Conservation (phyloP, 1,140 invertebrate species). For the Drosophila mayri region DNA sequence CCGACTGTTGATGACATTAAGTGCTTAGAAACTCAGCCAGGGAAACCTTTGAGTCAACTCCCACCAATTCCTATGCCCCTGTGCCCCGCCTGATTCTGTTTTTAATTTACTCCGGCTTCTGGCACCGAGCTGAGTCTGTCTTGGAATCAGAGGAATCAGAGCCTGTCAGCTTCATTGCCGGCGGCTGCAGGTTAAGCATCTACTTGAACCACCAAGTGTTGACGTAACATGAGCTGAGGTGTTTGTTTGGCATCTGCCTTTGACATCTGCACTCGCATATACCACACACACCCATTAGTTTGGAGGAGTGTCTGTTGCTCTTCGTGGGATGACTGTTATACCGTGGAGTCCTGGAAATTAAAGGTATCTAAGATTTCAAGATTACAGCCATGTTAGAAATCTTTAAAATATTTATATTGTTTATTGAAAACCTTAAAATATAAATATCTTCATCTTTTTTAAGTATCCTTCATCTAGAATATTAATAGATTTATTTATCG, state of each 20-base stretch:
- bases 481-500: background rate
- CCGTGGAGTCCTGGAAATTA: background rate
- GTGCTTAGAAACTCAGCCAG: constrained; percentile 26
- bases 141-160: constrained; percentile 29
- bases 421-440: background rate
- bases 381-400: background rate
- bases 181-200: constrained; percentile 76
- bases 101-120: constrained; percentile 73
- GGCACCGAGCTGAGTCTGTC: constrained; percentile 13
- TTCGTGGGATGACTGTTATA: background rate
- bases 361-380: background rate
- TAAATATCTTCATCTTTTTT: background rate
- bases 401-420: background rate
- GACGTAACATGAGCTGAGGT: constrained; percentile 74
- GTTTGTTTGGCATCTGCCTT: constrained; percentile 78
- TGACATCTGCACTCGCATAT: constrained; percentile 61
- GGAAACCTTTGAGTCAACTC: constrained; percentile 59
- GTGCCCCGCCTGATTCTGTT: constrained; percentile 53
- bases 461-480: background rate
- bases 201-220: constrained; percentile 79
- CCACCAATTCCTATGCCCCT: constrained; percentile 39
- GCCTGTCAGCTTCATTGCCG: constrained; percentile 66
- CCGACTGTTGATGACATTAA: constrained; percentile 12
- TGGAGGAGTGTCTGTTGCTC: constrained; percentile 44
- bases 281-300: constrained; percentile 40